Percentiles rank a stretch among this genome's conserved stretches.
Conservation (phyloP, 1,140 invertebrate species). For the Hestina assimilis region DNA sequence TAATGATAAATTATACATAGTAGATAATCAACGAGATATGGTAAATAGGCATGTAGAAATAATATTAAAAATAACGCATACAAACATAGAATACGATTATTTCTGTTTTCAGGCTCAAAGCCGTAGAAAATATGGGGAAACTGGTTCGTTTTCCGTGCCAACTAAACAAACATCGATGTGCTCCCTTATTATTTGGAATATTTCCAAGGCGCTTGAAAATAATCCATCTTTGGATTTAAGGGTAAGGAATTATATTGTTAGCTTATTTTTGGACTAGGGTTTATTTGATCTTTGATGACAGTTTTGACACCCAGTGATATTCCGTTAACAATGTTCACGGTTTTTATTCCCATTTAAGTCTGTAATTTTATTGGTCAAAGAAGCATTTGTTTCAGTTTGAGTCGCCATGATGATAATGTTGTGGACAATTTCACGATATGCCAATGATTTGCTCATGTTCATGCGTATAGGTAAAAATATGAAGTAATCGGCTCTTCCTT, state of each 20-base stretch:
- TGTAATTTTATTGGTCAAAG: too few relatives aligned
- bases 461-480: too few relatives aligned
- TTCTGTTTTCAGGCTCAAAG: conserved; percentile 14
- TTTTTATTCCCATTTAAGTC: too few relatives aligned
- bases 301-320: too few relatives aligned
- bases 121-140: conserved; percentile 15
- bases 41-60: background rate
- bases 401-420: too few relatives aligned
- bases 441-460: too few relatives aligned
- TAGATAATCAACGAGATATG: background rate
- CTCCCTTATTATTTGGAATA: conserved; percentile 64
- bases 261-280: background rate
- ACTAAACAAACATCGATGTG: conserved; percentile 40
- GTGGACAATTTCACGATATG: too few relatives aligned
- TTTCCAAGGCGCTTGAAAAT: conserved; percentile 53
- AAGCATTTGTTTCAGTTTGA: too few relatives aligned
- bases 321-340: too few relatives aligned
- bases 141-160: conserved; percentile 15
- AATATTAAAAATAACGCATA: background rate
- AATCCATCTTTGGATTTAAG: conserved; percentile 51
- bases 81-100: background rate
- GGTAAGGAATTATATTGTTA: conserved; percentile 39
- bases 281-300: background rate
- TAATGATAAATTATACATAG: background rate
- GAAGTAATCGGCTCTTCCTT: too few relatives aligned